A percentile compares a stretch with the other conserved stretches of the same genome.
These are phyloP conservation scores for Oscheius sp. DNA, from an alignment of 2,888 invertebrate species.

Conservation along the genomic window DNA sequence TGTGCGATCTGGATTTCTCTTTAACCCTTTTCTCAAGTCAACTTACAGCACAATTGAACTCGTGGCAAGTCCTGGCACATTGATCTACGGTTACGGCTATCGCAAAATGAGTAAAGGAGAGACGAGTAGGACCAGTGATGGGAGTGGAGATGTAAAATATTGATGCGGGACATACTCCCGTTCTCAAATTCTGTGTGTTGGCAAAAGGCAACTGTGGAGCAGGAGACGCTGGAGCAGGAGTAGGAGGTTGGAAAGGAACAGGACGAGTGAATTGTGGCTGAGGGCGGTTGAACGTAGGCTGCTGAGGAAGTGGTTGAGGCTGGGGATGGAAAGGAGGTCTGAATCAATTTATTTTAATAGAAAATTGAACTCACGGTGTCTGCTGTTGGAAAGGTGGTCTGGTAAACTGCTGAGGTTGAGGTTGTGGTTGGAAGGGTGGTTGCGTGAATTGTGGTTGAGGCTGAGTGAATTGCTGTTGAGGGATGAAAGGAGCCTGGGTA, in stretches of 20 bases:
- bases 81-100: conserved; percentile 70
- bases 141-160: conserved; percentile 67
- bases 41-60: conserved; percentile 68
- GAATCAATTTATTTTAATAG: background rate
- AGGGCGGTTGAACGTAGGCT: conserved; percentile 13
- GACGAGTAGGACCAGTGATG: conserved; percentile 59
- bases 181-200: conserved; percentile 45
- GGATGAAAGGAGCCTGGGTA: conserved; percentile 26
- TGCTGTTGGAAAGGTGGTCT: conserved; percentile 25
- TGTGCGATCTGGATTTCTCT: conserved; percentile 58
- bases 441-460: conserved; percentile 22
- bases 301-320: background rate
- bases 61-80: conserved; percentile 69
- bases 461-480: conserved; percentile 21
- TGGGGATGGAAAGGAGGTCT: conserved; percentile 30
- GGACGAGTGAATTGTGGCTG: conserved; percentile 24
- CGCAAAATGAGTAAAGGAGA: conserved; percentile 68
- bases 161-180: conserved; percentile 61
- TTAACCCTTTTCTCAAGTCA: background rate
- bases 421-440: conserved; percentile 25
- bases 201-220: conserved; percentile 48
- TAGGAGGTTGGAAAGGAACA: conserved; percentile 38
- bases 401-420: conserved; percentile 14
- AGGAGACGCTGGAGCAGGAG: conserved; percentile 46
- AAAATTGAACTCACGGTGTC: background rate